Evolutionary conservation across 2,113 vertebrate genomes (phyloP), one percentile per base, ranked within the genome.

Genomic region (Oreocharis arfaki): DNA sequence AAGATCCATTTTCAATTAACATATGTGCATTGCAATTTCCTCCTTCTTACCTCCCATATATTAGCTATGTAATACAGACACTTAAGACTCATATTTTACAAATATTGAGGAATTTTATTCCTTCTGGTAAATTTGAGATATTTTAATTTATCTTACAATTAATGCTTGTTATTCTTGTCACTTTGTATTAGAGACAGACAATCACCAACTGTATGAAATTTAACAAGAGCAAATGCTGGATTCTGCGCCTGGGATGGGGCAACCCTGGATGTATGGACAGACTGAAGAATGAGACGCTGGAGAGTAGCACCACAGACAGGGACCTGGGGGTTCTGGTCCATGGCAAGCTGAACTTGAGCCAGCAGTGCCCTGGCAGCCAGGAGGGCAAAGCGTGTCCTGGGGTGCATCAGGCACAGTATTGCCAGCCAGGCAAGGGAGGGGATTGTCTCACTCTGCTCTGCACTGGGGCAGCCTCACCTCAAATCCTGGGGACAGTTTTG

Each of bases 351-450:
- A 44, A 16, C 3, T 1, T 9, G 37, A 57, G 16, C 0, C 59
- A 74, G 50, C 42, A 73, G 67, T 56, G 42, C 35, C 57, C 57
- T 64, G 57, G 57, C 30, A 57, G 42, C 35, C 67, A 71, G 35
- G 20, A 49, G 41, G 6, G 30, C 2, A 41, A 17, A 0, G 4
- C 1, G 0, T 63, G 49, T 32, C 42, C 41, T 41, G 56, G n/a
- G 28, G 65, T 0, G 0, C 13, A 56, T 8, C 44, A 80, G 67
- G 57, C 14, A 42, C 42, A 64, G 50, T 57, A 71, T 19, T 0
- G 0, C 22, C 50, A 56, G 20, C 27, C 0, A 0, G 30, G 17
- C 17, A 18, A 12, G 26, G 49, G 41, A 87, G 24, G 57, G 11
- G 26, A 80, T 32, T 56, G 75, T 88, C 32, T 35, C 0, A 0